phyloP scores from a whole-genome alignment of 2,888 invertebrate genomes.

The Ischnura elegans region DNA sequence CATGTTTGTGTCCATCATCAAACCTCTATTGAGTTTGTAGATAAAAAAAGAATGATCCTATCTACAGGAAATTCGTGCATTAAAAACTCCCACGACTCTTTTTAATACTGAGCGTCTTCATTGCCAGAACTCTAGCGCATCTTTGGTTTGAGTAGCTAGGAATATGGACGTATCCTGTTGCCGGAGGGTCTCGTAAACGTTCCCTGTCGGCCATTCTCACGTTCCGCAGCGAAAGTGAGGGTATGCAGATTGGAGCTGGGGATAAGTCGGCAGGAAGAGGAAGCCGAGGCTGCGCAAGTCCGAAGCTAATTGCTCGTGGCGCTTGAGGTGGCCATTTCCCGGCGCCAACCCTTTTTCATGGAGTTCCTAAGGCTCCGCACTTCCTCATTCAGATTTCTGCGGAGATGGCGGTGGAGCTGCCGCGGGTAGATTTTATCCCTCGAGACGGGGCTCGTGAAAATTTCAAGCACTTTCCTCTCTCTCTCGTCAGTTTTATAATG shows the following conservation, averaged over 20 bases:
- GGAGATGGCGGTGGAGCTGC: not conserved
- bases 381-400: not conserved
- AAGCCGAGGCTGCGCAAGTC: not conserved
- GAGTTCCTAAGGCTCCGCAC: not conserved
- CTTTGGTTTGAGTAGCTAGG: too few species aligned
- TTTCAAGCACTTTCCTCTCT: not conserved
- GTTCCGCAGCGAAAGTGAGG: too few species aligned
- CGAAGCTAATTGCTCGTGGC: conserved; percentile 12
- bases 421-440: not conserved
- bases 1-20: too few species aligned
- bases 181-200: too few species aligned
- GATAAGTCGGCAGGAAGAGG: not conserved
- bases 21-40: too few species aligned
- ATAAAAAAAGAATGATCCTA: too few species aligned
- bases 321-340: not conserved
- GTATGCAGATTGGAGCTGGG: not conserved
- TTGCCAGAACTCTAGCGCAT: too few species aligned
- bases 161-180: too few species aligned
- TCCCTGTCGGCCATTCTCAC: too few species aligned
- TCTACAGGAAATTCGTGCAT: too few species aligned
- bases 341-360: conserved; percentile 11
- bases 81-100: too few species aligned
- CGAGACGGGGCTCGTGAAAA: not conserved
- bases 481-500: not conserved
- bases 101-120: too few species aligned